phyloP scores from a whole-genome alignment of 2,888 invertebrate species.

The Aphidius colemani region DNA sequence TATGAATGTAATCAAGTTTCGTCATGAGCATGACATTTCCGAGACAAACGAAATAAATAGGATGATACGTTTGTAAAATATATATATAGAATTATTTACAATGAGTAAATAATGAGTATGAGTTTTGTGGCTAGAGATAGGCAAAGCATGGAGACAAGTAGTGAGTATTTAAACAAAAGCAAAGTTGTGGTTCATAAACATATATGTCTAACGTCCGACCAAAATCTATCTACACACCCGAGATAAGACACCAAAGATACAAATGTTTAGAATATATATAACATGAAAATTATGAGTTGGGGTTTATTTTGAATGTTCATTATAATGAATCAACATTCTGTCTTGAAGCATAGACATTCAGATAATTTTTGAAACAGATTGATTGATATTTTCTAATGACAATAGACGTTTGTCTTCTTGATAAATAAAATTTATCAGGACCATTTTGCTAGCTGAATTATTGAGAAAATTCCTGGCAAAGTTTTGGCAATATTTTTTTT shows the following conservation, averaged over 20 bases:
- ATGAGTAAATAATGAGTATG: slow-evolving; percentile 6
- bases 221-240: slow-evolving; percentile 45
- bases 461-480: no score
- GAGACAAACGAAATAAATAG: slow-evolving; percentile 24
- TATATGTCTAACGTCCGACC: slow-evolving; percentile 33
- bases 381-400: no score
- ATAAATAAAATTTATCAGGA: no score
- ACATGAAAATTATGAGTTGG: neutral
- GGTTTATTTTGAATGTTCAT: neutral
- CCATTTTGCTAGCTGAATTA: no score
- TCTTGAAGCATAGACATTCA: no score
- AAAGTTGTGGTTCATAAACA: slow-evolving; percentile 6
- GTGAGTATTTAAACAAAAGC: slow-evolving; percentile 29
- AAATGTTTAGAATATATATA: slow-evolving; percentile 1
- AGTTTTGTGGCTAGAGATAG: slow-evolving; percentile 23
- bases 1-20: slow-evolving; percentile 42
- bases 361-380: no score
- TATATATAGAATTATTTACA: no score
- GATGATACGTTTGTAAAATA: slow-evolving; percentile 25
- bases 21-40: slow-evolving; percentile 15
- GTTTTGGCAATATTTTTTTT: neutral
- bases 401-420: no score
- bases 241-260: slow-evolving; percentile 44
- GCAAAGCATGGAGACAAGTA: slow-evolving; percentile 21
- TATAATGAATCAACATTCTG: neutral